Base-by-base conservation (phyloP, 2,888 invertebrate genomes). In the Ernsta delagoae region DNA sequence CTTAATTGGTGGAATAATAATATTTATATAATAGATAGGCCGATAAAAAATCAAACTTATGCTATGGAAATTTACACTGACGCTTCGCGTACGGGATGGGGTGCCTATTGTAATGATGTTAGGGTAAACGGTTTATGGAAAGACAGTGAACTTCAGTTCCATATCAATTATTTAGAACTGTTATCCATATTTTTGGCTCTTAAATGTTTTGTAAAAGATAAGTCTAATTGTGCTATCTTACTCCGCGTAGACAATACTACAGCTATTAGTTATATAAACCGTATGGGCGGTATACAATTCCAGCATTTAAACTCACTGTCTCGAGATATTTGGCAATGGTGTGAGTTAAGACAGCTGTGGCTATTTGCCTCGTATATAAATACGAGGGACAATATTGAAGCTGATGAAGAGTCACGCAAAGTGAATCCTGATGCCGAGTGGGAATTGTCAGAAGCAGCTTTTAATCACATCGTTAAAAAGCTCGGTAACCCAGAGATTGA, bases 11-110 rank as follows among this genome's bases (percentile, higher is more conserved):
- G 59, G 65, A 12, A n/a, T 5, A 36, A 54, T 31, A 59, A 56
- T 36, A 60, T 60, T 6, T 31, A 45, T 8, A 45, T 16, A 16
- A 50, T 50, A 50, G 6, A 43, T 11, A 50, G 12, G 3, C 16
- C 9, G 50, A 6, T 7, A 60, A 54, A 34, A 50, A 50, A 48
- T 12, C 12, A 48, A 12, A 48, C n/a, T 31, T 41, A 24, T 8
- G n/a, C 6, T 12, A 41, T 70, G 24, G 72, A 71, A 72, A 72
- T 72, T 43, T 70, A 65, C 57, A 65, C 63, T 1, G 72, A 74
- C 36, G 71, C 71, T 7, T 74, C 73, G 1, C 60, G 60, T 9
- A 64, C 64, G 0, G 73, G 72, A n/a, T 74, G 72, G 72, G 74
- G 74, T 12, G 69, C 70, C 1, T 59, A 34, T 57, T 74, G 70